These are phyloP conservation scores for Drosophila nigrodunni DNA, from an alignment of 1,140 invertebrate genomes.

Conservation along the genomic window DNA sequence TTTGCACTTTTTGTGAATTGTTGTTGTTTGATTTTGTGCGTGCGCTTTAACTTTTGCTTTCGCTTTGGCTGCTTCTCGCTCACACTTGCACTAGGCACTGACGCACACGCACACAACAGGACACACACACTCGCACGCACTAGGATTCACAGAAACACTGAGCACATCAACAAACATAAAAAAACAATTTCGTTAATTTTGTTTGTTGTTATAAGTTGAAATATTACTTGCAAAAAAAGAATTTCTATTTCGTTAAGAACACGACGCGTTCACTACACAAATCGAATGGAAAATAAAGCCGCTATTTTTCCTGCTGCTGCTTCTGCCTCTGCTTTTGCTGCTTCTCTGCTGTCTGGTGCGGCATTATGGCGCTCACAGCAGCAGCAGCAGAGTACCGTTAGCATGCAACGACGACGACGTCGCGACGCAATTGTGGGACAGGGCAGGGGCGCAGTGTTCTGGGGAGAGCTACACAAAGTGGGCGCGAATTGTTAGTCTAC, in stretches of 20 bases:
- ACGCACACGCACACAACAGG: slow-evolving; percentile 1
- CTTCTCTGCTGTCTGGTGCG: slow-evolving; percentile 19
- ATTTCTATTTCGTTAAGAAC: slow-evolving; percentile 13
- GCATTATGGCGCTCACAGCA: slow-evolving; percentile 39
- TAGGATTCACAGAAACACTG: too few relatives aligned
- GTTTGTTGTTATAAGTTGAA: slow-evolving; percentile 3
- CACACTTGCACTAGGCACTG: slow-evolving; percentile 1
- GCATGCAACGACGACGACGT: slow-evolving; percentile 22
- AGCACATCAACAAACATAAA: slow-evolving; percentile 4
- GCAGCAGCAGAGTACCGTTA: slow-evolving; percentile 39
- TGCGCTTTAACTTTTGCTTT: slow-evolving; percentile 29
- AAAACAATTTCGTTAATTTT: neutral
- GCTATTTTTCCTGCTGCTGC: slow-evolving; percentile 21
- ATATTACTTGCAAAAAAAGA: neutral
- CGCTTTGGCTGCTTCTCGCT: slow-evolving; percentile 4
- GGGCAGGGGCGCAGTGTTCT: slow-evolving; percentile 19
- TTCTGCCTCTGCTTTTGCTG: slow-evolving; percentile 7
- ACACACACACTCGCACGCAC: neutral
- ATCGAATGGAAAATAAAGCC: slow-evolving; percentile 34
- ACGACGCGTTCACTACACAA: slow-evolving; percentile 33
- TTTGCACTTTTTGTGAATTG: slow-evolving; percentile 74
- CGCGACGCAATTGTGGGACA: slow-evolving; percentile 9
- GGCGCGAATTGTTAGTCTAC: slow-evolving; percentile 17
- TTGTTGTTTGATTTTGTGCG: slow-evolving; percentile 41
- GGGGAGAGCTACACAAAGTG: slow-evolving; percentile 10